phyloP scores from a whole-genome alignment of 53 echinoderm and acorn worm genomes.

The Patiria pectinifera region DNA sequence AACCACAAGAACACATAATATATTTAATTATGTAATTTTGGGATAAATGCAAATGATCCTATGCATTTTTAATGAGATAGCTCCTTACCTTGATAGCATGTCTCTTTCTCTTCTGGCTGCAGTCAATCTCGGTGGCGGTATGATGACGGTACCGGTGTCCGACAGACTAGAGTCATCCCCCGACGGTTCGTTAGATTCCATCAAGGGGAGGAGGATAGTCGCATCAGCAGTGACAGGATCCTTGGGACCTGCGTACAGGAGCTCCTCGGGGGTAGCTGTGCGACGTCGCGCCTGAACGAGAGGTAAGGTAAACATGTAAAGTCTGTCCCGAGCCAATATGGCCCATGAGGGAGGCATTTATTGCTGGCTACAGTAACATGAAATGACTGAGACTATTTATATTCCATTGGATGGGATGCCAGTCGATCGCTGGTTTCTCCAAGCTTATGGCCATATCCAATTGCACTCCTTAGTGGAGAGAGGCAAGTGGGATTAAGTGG shows the following conservation, averaged over 20 bases:
- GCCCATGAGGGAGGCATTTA: too few relatives aligned
- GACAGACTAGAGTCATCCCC: constrained; percentile 60
- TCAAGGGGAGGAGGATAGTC: constrained; percentile 45
- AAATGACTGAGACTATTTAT: too few relatives aligned
- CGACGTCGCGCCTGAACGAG: constrained; percentile 81
- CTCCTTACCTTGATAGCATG: neutral
- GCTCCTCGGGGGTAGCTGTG: constrained; percentile 89
- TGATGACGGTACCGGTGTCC: constrained; percentile 17
- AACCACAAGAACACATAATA: too few relatives aligned
- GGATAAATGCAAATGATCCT: neutral
- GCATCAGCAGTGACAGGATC: constrained; percentile 25
- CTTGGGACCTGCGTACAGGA: constrained; percentile 71
- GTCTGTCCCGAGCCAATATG: too few relatives aligned
- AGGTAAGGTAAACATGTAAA: neutral
- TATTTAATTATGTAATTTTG: too few relatives aligned
- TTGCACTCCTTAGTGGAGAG: too few relatives aligned
- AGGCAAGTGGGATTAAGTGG: too few relatives aligned
- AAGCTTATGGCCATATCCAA: too few relatives aligned
- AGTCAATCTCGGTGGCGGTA: constrained; percentile 53
- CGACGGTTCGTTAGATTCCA: constrained; percentile 55
- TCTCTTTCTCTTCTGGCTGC: constrained; percentile 31
- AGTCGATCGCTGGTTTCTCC: too few relatives aligned
- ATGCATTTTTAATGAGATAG: neutral
- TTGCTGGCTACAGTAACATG: too few relatives aligned
- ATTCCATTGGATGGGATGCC: too few relatives aligned